Evolutionary conservation across 1,140 invertebrate genomes (phyloP), one percentile per base, ranked within the genome.

Genomic region (Drosophila pseudoobscura): DNA sequence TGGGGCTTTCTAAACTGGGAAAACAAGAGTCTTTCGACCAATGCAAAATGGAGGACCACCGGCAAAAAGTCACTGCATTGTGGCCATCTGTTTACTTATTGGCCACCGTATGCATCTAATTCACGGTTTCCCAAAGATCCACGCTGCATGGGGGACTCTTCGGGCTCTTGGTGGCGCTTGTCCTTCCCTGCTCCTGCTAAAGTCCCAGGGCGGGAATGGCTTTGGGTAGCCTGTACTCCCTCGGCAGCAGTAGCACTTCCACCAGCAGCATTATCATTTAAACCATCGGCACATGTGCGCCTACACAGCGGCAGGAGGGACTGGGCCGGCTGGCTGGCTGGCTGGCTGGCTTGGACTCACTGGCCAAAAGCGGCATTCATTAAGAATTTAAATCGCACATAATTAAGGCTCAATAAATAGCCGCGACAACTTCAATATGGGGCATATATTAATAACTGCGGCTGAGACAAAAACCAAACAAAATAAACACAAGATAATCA

Each of bases 371-470:
- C 58, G 75, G 74, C 77, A 80, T 88, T 88, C 83, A 88, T 88
- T 88, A 88, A 88, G 83, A 88, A 88, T 88, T 82, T 88, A 88
- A 88, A 88, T 79, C 82, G 75, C 71, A 78, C 78, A 88, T 87
- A 87, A 87, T 87, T 88, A 82, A 88, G 74, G 52, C 78, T 78
- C 82, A 87, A 87, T 77, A 87, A 88, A 87, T 82, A 62, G 78
- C 82, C 51, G 41, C 60, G 60, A 70, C 79, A 65, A 73, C 80
- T 83, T 80, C 64, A 79, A 80, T 85, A 80, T 85, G 80, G 80
- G 82, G 61, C 82, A 75, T 66, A 85, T 71, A 66, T 57, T 76
- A 73, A 78, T 75, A 75, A 50, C 49, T 53, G 58, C 59, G 26
- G 47, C 39, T 68, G 39, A 31, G 41, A 59, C 22, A 56, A 26